These are phyloP conservation scores for Sebastes miniatus DNA, from an alignment of 2,797 vertebrate genomes.

Conservation along the genomic window DNA sequence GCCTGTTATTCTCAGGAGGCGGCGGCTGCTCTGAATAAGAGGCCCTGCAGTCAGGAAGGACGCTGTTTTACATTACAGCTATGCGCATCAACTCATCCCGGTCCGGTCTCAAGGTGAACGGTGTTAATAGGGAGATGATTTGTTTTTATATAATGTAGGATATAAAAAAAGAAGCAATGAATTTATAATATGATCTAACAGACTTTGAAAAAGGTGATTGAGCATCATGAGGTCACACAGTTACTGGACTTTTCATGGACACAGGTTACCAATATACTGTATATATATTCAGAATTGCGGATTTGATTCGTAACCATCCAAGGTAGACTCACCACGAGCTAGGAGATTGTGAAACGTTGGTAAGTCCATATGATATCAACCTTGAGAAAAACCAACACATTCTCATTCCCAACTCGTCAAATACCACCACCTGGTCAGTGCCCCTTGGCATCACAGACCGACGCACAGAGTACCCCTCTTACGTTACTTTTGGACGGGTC, in stretches of 20 bases:
- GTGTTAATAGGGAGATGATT: constrained; percentile 33
- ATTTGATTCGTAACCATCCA: not conserved
- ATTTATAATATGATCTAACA: not conserved
- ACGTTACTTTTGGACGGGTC: no score
- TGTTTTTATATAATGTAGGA: constrained; percentile 14
- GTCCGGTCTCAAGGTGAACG: constrained; percentile 40
- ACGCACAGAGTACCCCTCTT: no score
- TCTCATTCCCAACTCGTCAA: no score
- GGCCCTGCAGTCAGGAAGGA: constrained; percentile 48
- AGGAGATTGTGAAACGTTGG: not conserved
- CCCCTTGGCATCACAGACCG: no score
- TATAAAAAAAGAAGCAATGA: not conserved
- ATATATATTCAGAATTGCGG: not conserved
- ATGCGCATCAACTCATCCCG: constrained; percentile 30
- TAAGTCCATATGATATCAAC: not conserved
- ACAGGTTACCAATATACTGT: not conserved
- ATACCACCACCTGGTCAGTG: no score
- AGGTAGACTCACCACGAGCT: not conserved
- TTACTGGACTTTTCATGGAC: not conserved
- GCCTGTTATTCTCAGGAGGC: constrained; percentile 72
- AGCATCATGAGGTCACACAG: not conserved
- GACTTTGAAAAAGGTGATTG: not conserved
- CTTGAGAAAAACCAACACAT: no score
- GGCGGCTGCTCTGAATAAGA: constrained; percentile 66
- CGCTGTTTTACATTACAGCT: constrained; percentile 51